Evolutionary conservation across 2,113 vertebrate genomes (phyloP).

Genomic region (Microcebus tavaratra): DNA sequence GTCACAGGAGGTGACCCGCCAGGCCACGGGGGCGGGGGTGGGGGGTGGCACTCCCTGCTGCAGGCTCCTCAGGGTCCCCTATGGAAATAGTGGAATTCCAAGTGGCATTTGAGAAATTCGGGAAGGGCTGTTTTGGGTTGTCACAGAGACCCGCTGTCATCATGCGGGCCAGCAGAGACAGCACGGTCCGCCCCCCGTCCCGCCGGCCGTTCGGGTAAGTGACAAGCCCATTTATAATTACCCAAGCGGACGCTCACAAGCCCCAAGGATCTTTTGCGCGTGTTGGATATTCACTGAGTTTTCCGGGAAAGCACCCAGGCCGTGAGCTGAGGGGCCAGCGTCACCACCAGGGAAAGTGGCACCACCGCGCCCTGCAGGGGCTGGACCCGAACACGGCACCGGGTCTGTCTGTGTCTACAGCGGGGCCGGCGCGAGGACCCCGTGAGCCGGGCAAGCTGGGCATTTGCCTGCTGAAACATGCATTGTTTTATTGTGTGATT

Average conservation of each 20-base stretch:
- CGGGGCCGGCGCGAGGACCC: fast-evolving
- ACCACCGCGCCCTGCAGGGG: fast-evolving
- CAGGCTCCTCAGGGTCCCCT: neutral
- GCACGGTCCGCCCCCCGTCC: fast-evolving
- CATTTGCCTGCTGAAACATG: fast-evolving
- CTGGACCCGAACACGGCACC: fast-evolving
- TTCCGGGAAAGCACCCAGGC: neutral
- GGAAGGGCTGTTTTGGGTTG: neutral
- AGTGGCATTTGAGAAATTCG: neutral
- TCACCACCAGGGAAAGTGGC: neutral
- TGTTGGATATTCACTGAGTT: fast-evolving
- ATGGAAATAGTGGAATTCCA: fast-evolving
- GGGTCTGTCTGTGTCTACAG: fast-evolving
- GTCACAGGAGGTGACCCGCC: too few relatives aligned
- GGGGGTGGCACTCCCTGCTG: neutral
- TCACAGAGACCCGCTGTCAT: fast-evolving
- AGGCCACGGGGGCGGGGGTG: too few relatives aligned
- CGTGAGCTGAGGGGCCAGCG: neutral
- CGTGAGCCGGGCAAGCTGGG: fast-evolving
- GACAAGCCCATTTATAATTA: fast-evolving
- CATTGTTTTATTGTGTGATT: fast-evolving
- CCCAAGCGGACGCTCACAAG: fast-evolving
- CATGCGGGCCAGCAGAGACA: fast-evolving
- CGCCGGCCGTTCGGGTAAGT: fast-evolving
- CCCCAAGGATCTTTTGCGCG: fast-evolving